Evolutionary conservation across 2,797 vertebrate genomes (phyloP), one percentile per base, ranked within the genome.

Genomic region (Pangasius macronema): DNA sequence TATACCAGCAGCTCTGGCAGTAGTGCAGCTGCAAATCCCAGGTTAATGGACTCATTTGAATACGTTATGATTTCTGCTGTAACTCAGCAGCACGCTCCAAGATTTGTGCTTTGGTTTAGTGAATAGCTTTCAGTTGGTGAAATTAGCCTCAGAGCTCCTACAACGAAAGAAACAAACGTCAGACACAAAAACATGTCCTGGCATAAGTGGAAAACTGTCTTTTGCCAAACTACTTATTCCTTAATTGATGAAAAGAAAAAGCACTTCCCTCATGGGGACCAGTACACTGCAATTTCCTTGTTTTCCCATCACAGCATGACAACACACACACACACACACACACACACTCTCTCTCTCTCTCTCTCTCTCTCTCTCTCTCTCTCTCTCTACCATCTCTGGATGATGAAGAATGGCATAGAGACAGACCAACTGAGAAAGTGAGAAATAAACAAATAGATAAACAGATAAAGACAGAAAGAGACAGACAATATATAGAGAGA

Each of bases 221-320:
- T 42, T 59, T 61, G 10, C 22, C 11, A 42, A 39, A 61, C 55
- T 6, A 14, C 33, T 59, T 8, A 1, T 61, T 81, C 55, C 1
- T 81, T 39, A 42, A 81, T 61, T 61, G 55, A 61, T 59, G 53
- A 61, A 81, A 59, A 61, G 33, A 39, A 61, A 59, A 80, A 57
- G 22, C 22, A 7, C 36, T 61, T 13, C 20, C 20, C 9, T 59
- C 24, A 8, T 42, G 33, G 20, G 53, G 10, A 59, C 53, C 20
- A 27, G 77, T 55, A 80, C 55, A 42, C 77, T 81, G 55, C 22
- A 39, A 81, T 39, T 81, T 81, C 33, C 77, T 59, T 80, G 77
- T 80, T 80, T 80, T 57, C 55, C 22, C 10, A 14, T 80, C 55
- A 79, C 39, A 67, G 81, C 80, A 65, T 20, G 42, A 33, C 27